Evolutionary conservation across 64 coral and sea anemone species (phyloP).

Genomic region (Stichodactyla helianthus): DNA sequence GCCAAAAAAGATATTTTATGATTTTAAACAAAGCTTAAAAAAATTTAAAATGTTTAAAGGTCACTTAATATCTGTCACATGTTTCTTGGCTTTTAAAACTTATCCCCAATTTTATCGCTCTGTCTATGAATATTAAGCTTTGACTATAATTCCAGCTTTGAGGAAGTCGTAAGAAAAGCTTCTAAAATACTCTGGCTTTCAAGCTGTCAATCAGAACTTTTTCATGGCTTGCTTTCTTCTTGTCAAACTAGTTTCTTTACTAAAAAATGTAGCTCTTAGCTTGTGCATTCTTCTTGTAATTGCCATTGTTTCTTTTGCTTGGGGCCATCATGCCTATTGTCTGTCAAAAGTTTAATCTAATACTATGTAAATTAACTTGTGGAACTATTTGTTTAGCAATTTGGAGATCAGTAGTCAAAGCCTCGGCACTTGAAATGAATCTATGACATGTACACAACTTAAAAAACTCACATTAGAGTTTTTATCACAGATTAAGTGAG

Average conservation of each 20-base stretch:
- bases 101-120: too few species aligned
- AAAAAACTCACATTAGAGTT: not conserved
- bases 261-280: not conserved
- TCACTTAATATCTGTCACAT: too few species aligned
- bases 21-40: too few species aligned
- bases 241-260: not conserved
- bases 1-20: too few species aligned
- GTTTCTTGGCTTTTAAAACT: too few species aligned
- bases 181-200: not conserved
- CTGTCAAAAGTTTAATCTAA: not conserved
- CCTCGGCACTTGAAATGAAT: constrained; percentile 1
- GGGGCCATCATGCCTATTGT: not conserved
- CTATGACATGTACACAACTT: not conserved
- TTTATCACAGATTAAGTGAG: not conserved
- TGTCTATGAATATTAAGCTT: too few species aligned
- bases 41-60: too few species aligned
- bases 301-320: not conserved
- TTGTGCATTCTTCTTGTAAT: not conserved
- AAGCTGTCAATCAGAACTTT: not conserved
- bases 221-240: not conserved
- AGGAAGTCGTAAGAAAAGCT: not conserved
- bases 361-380: not conserved
- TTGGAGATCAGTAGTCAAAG: not conserved
- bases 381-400: not conserved
- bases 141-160: not conserved